phyloP scores from a whole-genome alignment of 2,113 vertebrate genomes.

The human (Homo sapiens) region DNA sequence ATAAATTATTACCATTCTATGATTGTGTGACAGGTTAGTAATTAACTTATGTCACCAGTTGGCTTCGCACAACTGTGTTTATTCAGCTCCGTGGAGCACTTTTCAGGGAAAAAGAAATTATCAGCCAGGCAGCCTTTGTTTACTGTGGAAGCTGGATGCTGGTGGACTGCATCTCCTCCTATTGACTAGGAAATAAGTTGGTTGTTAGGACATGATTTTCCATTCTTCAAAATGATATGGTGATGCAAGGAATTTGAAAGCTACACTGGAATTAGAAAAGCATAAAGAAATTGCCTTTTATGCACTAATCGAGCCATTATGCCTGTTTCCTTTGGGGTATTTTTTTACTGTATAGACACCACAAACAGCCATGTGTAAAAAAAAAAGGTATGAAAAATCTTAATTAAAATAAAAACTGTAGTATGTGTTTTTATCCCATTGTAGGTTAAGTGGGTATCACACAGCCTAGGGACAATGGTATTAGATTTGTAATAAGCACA shows the following conservation, averaged over 20 bases:
- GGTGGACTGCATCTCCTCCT: slow-evolving; percentile 52
- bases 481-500: slow-evolving; percentile 69
- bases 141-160: slow-evolving; percentile 4
- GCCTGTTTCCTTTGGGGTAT: slow-evolving; percentile 49
- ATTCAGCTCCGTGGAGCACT: slow-evolving; percentile 64
- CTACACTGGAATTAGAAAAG: slow-evolving; percentile 69
- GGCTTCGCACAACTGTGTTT: slow-evolving; percentile 72
- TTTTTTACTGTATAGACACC: slow-evolving; percentile 20
- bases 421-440: background rate
- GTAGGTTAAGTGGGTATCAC: slow-evolving; percentile 66
- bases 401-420: slow-evolving; percentile 71
- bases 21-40: slow-evolving; percentile 78
- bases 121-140: background rate
- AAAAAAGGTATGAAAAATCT: slow-evolving; percentile 32
- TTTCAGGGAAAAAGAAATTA: slow-evolving; percentile 54
- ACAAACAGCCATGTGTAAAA: slow-evolving; percentile 41
- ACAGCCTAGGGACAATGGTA: slow-evolving; percentile 50
- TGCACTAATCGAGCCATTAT: slow-evolving; percentile 62
- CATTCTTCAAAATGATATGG: slow-evolving; percentile 72
- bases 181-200: slow-evolving; percentile 67
- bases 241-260: slow-evolving; percentile 65
- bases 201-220: slow-evolving; percentile 75
- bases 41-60: slow-evolving; percentile 80
- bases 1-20: slow-evolving; percentile 80
- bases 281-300: slow-evolving; percentile 56